Conservation (phyloP, 2,797 vertebrate species). For the Epinephelus malabaricus region DNA sequence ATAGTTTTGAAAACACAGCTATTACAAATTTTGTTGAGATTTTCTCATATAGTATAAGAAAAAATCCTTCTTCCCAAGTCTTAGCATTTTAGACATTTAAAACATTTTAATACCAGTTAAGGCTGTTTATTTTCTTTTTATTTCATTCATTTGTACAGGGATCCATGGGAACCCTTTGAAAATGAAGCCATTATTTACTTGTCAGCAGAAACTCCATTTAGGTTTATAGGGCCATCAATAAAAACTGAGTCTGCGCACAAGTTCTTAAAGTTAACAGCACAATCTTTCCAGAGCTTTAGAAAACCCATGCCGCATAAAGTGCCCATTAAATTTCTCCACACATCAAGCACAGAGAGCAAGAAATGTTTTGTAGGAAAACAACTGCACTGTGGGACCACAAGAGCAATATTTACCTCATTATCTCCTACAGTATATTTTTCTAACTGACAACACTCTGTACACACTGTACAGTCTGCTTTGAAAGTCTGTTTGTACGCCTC, state of each 20-base stretch:
- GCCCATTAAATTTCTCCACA: slow-evolving; percentile 27
- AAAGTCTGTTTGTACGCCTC: slow-evolving; percentile 29
- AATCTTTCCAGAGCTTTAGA: background rate
- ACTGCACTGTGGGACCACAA: slow-evolving; percentile 23
- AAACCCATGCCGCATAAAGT: slow-evolving; percentile 11
- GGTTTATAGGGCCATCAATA: background rate
- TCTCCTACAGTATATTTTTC: slow-evolving; percentile 33
- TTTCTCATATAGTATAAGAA: no score
- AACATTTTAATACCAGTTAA: no score
- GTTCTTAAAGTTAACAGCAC: background rate
- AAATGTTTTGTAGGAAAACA: slow-evolving; percentile 42
- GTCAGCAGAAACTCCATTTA: background rate
- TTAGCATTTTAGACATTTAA: no score
- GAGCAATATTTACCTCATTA: slow-evolving; percentile 55
- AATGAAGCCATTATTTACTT: slow-evolving; percentile 9
- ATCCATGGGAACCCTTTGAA: background rate
- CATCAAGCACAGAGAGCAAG: slow-evolving; percentile 20
- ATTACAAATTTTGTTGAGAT: no score
- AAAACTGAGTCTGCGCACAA: background rate
- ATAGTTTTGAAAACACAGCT: no score
- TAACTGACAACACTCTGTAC: slow-evolving; percentile 28
- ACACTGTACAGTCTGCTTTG: slow-evolving; percentile 19
- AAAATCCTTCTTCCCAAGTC: no score
- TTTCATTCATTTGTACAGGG: no score
- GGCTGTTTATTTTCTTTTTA: no score